Base-by-base conservation (phyloP, 2,888 invertebrate genomes). In the Lepetodrilus schrolli region DNA sequence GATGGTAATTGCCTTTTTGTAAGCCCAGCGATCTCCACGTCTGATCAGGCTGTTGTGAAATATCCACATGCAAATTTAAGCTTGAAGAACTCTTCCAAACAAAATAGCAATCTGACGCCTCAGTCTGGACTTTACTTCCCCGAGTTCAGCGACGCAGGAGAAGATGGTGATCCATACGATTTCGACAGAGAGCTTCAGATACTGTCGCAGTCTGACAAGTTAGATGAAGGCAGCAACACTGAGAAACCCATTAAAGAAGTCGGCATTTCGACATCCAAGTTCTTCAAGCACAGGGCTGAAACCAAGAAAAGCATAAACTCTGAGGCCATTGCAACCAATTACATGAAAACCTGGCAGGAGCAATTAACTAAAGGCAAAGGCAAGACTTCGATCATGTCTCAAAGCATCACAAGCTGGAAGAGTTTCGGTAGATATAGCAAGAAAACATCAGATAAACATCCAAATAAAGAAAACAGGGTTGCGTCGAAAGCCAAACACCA, bases 301-400 rank as follows among this genome's bases (percentile, higher is more conserved):
- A 30, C 17, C 34, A 30, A 34, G 30, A 34, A 26, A 17, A 58
- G 34, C 30, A 34, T 13, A 30, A 58, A 17, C n/a, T 23, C 58
- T 30, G 58, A 58, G 30, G 34, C 58, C 17, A 58, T 58, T 4
- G 58, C 58, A 58, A 58, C 58, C 34, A 58, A 23, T 58, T 58
- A 58, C 58, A 58, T 58, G 58, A 58, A 58, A 26, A 58, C 30
- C 13, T 58, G 58, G 58, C 58, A 58, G 23, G 30, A 58, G 17
- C 23, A 58, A n/a, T 17, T 58, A 2, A 58, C 26, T 30, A 58
- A 58, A 34, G 34, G 34, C 17, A 30, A n/a, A 7, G 58, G 58
- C 8, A 58, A 58, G 17, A 26, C 58, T 2, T 17, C 10, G 34
- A 34, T 58, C n/a, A 30, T 58, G 34, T 58, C 58, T 26, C 58